These are phyloP conservation scores for Danionella dracula DNA, from an alignment of 2,797 vertebrate genomes.

Conservation along the genomic window DNA sequence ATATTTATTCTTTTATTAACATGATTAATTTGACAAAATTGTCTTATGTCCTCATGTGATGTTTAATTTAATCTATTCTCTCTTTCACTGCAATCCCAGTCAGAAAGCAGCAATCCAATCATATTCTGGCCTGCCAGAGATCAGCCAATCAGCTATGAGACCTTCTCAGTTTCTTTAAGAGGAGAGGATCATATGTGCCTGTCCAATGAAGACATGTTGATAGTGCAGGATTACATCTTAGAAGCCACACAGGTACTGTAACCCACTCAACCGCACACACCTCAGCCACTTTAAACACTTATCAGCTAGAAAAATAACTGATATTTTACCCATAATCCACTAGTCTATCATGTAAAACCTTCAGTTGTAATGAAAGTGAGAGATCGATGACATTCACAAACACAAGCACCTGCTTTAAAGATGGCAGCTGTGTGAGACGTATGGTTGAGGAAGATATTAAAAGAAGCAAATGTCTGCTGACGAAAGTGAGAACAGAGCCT, in stretches of 20 bases:
- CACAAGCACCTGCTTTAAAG: constrained; percentile 3
- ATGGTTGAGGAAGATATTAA: constrained; percentile 29
- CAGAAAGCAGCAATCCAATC: constrained; percentile 68
- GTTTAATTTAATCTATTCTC: no score
- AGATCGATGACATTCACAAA: neutral
- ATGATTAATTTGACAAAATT: no score
- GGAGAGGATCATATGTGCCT: constrained; percentile 82
- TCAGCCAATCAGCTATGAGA: constrained; percentile 81
- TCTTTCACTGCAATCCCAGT: constrained; percentile 55
- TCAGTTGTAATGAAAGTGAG: no score
- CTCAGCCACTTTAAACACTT: neutral
- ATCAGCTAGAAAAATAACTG: neutral
- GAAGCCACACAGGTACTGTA: constrained; percentile 82
- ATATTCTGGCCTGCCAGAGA: constrained; percentile 85
- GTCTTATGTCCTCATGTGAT: no score
- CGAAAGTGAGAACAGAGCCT: constrained; percentile 40
- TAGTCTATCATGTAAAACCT: neutral
- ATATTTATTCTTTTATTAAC: no score
- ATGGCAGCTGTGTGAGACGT: neutral
- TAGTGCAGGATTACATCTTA: constrained; percentile 86
- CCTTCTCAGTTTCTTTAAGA: constrained; percentile 83
- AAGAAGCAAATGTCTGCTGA: constrained; percentile 41
- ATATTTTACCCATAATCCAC: neutral
- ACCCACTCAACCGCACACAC: neutral
- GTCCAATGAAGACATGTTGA: constrained; percentile 85